These are phyloP conservation scores for Tupaia tana DNA, from an alignment of 2,113 vertebrate species.

Conservation along the genomic window DNA sequence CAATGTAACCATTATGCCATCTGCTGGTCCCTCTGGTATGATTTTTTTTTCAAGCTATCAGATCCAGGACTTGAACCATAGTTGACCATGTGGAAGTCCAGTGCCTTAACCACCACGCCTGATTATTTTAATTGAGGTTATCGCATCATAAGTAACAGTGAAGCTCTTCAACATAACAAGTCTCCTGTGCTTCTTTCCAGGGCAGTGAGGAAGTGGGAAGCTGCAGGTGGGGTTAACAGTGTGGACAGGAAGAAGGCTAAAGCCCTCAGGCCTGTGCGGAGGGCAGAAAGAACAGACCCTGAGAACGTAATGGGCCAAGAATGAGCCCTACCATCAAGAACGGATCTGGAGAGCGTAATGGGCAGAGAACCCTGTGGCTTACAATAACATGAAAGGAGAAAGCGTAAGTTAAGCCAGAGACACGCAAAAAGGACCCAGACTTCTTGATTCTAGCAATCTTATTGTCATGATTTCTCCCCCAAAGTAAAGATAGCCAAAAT, in stretches of 20 bases:
- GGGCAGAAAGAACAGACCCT: not conserved
- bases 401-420: not conserved
- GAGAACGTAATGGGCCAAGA: not conserved
- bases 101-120: too few species aligned
- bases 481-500: not conserved
- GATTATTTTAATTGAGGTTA: not conserved
- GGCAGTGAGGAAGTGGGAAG: not conserved
- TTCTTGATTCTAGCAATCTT: not conserved
- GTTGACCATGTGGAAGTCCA: too few species aligned
- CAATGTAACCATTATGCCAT: too few species aligned
- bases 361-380: not conserved
- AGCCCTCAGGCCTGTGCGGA: not conserved
- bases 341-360: not conserved
- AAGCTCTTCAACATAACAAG: not conserved
- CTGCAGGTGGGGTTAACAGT: not conserved
- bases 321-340: not conserved
- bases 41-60: too few species aligned
- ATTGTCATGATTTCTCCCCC: not conserved
- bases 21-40: too few species aligned
- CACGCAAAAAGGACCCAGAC: not conserved
- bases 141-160: not conserved
- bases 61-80: too few species aligned
- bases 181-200: not conserved
- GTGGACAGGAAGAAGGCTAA: not conserved
- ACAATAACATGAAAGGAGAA: not conserved